Evolutionary conservation across 92 coral and sea anemone species (phyloP).

Genomic region (Epizoanthus rinbou): DNA sequence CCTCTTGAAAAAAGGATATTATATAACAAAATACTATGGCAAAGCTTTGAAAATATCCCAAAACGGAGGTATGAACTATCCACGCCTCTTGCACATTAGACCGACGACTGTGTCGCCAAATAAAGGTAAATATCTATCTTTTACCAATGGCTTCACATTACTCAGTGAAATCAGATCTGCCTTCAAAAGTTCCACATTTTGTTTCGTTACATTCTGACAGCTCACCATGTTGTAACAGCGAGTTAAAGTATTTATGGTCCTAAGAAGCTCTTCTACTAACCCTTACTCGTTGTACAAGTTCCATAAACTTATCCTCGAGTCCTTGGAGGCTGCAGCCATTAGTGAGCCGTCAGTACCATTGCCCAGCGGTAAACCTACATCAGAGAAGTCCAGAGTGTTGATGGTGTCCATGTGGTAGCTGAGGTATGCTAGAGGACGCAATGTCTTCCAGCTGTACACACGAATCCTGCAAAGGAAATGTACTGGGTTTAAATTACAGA

Average conservation of each 20-base stretch:
- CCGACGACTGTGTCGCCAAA: too few species aligned
- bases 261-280: background rate
- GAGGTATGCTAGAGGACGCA: slow-evolving; percentile 84
- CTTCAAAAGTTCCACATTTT: too few species aligned
- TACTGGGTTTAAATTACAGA: background rate
- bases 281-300: slow-evolving; percentile 76
- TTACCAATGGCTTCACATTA: too few species aligned
- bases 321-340: slow-evolving; percentile 94
- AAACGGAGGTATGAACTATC: background rate
- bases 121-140: background rate
- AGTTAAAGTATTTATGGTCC: background rate
- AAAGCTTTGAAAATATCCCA: background rate
- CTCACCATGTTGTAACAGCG: background rate
- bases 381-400: slow-evolving; percentile 84
- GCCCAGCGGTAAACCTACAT: slow-evolving; percentile 38
- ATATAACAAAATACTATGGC: background rate
- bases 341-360: slow-evolving; percentile 48
- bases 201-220: background rate
- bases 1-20: too few species aligned
- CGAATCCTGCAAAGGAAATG: slow-evolving; percentile 64
- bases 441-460: slow-evolving; percentile 85
- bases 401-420: slow-evolving; percentile 79
- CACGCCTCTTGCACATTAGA: background rate
- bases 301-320: slow-evolving; percentile 93
- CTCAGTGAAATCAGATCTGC: too few species aligned